Evolutionary conservation across 35 echinoderm and acorn worm species (phyloP).

Genomic region (Heliocidaris erythrogramma): DNA sequence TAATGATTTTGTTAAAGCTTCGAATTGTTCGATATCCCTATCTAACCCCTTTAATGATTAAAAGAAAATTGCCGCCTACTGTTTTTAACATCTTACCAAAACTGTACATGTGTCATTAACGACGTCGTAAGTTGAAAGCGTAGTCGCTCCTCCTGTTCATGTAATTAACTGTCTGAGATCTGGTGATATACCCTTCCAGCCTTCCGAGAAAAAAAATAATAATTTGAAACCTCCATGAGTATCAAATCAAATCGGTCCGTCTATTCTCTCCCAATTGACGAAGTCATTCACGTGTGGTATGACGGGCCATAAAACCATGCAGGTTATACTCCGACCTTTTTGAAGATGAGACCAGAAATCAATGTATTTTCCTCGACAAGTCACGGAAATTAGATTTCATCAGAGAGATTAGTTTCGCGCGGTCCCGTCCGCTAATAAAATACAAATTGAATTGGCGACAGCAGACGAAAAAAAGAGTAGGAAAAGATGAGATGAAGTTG

Average conservation of each 20-base stretch:
- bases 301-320: neutral
- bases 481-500: neutral
- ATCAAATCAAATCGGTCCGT: neutral
- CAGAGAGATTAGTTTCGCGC: neutral
- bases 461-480: neutral
- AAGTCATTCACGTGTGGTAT: neutral
- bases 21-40: too few relatives aligned
- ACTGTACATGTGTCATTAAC: neutral
- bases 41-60: neutral
- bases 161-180: neutral
- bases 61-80: neutral
- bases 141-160: neutral
- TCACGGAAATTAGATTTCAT: conserved; percentile 18
- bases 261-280: neutral
- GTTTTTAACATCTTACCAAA: neutral
- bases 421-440: neutral
- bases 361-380: neutral
- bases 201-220: neutral
- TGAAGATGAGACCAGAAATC: neutral
- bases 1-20: too few relatives aligned
- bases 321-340: neutral
- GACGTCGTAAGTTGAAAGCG: neutral
- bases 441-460: conserved; percentile 11
- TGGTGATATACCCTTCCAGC: neutral
- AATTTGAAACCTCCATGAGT: neutral